phyloP scores from a whole-genome alignment of 2,797 vertebrate species.

The Antrozous pallidus region DNA sequence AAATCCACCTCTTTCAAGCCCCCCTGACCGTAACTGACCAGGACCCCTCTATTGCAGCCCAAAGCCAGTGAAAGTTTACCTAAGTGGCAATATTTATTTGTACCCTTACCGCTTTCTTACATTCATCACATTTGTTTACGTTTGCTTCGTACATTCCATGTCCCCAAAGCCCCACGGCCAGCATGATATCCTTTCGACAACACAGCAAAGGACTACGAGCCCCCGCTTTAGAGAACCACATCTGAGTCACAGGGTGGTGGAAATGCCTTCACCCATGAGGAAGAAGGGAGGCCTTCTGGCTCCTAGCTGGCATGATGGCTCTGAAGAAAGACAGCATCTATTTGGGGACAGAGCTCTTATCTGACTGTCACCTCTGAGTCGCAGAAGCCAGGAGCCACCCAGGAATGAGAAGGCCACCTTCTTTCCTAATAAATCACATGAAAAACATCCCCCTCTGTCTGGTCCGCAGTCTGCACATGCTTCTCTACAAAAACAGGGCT shows the following conservation, averaged over 20 bases:
- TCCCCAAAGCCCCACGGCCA: neutral
- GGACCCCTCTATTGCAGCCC: neutral
- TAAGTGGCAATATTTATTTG: slow-evolving; percentile 24
- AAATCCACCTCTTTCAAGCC: neutral
- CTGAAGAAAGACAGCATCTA: neutral
- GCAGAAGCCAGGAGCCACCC: neutral
- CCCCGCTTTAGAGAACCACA: neutral
- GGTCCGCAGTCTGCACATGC: neutral
- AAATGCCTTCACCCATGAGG: neutral
- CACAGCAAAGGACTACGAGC: neutral
- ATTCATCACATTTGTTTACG: neutral
- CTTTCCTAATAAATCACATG: neutral
- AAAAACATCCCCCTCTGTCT: neutral
- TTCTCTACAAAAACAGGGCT: neutral
- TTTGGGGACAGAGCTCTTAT: neutral
- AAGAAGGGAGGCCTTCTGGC: neutral
- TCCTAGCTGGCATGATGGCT: neutral
- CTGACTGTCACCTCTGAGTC: neutral
- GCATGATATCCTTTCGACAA: neutral
- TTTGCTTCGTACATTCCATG: neutral
- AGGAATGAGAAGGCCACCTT: neutral
- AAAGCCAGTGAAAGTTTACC: neutral
- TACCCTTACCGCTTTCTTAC: slow-evolving; percentile 13
- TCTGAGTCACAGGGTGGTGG: neutral
- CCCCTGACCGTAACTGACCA: neutral